These are phyloP conservation scores for Paraescarpia echinospica DNA, from an alignment of 1,140 invertebrate genomes.

Conservation along the genomic window DNA sequence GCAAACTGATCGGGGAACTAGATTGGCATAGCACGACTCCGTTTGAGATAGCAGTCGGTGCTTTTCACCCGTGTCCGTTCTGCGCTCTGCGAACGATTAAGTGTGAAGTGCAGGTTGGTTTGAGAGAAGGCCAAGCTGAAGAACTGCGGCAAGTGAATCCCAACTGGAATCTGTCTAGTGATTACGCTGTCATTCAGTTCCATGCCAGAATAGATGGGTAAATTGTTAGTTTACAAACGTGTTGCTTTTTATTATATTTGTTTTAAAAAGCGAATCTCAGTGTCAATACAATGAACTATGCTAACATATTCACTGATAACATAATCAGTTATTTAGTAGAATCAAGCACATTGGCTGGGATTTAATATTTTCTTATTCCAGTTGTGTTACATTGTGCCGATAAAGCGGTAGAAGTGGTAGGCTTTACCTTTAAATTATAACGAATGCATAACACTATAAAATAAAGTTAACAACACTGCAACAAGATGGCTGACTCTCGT, in stretches of 20 bases:
- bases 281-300: too few relatives aligned
- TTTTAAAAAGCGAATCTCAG: background rate
- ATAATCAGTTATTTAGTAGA: too few relatives aligned
- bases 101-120: constrained; percentile 83
- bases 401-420: too few relatives aligned
- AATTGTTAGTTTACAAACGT: background rate
- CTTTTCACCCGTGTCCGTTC: constrained; percentile 81
- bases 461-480: too few relatives aligned
- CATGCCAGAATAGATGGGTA: background rate
- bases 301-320: too few relatives aligned
- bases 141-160: constrained; percentile 63
- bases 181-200: constrained; percentile 77
- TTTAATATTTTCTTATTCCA: too few relatives aligned
- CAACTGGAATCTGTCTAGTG: constrained; percentile 85
- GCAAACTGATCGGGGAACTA: constrained; percentile 88
- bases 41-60: constrained; percentile 72
- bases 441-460: too few relatives aligned
- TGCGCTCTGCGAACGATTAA: constrained; percentile 87
- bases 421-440: too few relatives aligned
- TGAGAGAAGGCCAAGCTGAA: constrained; percentile 67
- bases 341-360: too few relatives aligned
- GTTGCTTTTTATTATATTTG: background rate
- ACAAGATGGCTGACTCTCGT: too few relatives aligned
- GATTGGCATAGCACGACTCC: constrained; percentile 75
- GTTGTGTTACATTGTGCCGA: too few relatives aligned